Percentiles rank a stretch among this genome's conserved stretches.
Evolutionary conservation across 2,888 invertebrate genomes (phyloP).

Genomic region (Polydesmus complanatus): DNA sequence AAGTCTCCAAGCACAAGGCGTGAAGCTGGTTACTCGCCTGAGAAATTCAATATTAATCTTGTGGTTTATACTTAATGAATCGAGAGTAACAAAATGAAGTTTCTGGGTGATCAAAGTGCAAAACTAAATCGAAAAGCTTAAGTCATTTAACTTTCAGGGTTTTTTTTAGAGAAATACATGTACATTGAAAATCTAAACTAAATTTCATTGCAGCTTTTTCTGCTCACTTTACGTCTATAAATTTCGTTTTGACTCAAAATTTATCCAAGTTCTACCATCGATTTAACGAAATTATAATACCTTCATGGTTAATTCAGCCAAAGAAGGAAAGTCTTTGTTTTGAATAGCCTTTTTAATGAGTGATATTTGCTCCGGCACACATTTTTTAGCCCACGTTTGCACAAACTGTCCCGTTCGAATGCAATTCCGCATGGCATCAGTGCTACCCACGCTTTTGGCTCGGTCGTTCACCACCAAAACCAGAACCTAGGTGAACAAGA

Average conservation of each 20-base stretch:
- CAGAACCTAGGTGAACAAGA: neutral
- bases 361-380: slow-evolving; percentile 57
- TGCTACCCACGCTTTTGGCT: slow-evolving; percentile 72
- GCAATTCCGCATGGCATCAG: slow-evolving; percentile 72
- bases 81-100: too few relatives aligned
- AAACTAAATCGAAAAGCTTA: too few relatives aligned
- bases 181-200: too few relatives aligned
- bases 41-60: slow-evolving; percentile 16
- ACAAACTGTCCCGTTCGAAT: slow-evolving; percentile 70
- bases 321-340: slow-evolving; percentile 57
- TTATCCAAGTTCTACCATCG: too few relatives aligned
- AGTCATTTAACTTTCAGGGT: too few relatives aligned
- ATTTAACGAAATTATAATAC: too few relatives aligned
- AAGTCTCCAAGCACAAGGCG: slow-evolving; percentile 81
- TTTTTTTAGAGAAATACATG: too few relatives aligned
- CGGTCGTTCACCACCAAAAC: slow-evolving; percentile 45
- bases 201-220: too few relatives aligned
- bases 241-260: too few relatives aligned
- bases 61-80: too few relatives aligned
- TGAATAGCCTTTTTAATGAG: slow-evolving; percentile 48
- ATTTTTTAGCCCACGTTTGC: slow-evolving; percentile 51
- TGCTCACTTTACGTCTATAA: too few relatives aligned
- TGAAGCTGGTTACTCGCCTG: slow-evolving; percentile 92
- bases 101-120: too few relatives aligned
- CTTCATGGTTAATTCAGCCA: slow-evolving; percentile 89